phyloP scores from a whole-genome alignment of 2,113 vertebrate genomes.

The Hippocampus mohnikei region DNA sequence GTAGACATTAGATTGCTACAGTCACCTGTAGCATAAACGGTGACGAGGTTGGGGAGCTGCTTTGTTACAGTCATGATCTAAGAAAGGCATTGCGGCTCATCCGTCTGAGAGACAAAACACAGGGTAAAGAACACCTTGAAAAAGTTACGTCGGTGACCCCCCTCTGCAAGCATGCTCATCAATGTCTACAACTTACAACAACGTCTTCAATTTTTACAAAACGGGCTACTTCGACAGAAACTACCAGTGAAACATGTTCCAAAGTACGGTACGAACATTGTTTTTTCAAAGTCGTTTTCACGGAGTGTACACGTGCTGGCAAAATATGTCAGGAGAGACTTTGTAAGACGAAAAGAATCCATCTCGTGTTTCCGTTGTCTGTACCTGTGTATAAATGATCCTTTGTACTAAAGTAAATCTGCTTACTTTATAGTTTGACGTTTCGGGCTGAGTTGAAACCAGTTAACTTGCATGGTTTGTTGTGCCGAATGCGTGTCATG shows the following conservation, averaged over 20 bases:
- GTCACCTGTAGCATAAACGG: no score
- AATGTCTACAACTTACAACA: not conserved
- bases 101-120: constrained; percentile 18
- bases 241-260: not conserved
- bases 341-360: no score
- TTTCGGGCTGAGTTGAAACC: not conserved
- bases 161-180: constrained; percentile 20
- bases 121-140: rapidly evolving
- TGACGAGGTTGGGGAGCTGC: not conserved
- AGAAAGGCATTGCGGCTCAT: not conserved
- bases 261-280: not conserved
- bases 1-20: not conserved
- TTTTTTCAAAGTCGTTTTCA: not conserved
- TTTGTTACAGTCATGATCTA: rapidly evolving
- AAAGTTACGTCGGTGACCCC: constrained; percentile 33
- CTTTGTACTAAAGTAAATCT: not conserved
- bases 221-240: not conserved
- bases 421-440: constrained; percentile 2
- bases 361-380: not conserved
- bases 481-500: constrained; percentile 45
- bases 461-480: constrained; percentile 30
- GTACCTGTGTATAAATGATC: not conserved
- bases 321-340: not conserved
- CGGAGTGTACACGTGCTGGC: not conserved
- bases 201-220: not conserved